Conservation (phyloP, 2,113 vertebrate species). For the Lichenostomus cassidix region DNA sequence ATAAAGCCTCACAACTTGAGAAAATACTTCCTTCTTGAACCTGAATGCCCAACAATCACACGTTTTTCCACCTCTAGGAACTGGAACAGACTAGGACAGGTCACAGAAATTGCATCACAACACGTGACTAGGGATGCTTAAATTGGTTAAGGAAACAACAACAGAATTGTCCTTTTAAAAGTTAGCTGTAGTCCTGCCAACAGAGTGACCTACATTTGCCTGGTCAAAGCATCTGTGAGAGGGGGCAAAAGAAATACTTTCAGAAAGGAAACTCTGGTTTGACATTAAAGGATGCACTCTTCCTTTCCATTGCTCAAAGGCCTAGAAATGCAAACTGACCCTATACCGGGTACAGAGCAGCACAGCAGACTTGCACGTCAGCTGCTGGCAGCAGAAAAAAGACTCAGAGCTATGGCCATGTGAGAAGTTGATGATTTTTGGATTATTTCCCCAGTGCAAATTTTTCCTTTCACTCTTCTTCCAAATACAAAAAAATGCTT, state of each 20-base stretch:
- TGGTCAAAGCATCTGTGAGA: neutral
- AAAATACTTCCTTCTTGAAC: neutral
- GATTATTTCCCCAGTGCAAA: constrained; percentile 39
- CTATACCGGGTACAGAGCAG: neutral
- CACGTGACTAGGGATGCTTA: neutral
- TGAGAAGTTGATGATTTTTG: neutral
- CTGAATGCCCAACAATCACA: neutral
- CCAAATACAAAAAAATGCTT: neutral
- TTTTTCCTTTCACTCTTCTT: neutral
- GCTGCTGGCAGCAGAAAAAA: constrained; percentile 28
- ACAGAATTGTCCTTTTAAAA: neutral
- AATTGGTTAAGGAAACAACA: neutral
- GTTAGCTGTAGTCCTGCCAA: neutral
- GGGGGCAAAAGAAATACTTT: neutral
- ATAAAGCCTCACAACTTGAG: neutral
- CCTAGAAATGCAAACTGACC: neutral
- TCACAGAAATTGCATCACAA: neutral
- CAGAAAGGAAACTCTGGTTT: constrained; percentile 12
- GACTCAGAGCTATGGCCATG: neutral
- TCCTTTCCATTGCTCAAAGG: neutral
- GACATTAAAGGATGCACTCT: neutral
- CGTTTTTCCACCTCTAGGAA: neutral
- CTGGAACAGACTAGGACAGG: neutral
- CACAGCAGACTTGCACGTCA: neutral
- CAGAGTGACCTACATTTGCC: neutral